These are phyloP conservation scores for Zaprionus africanus DNA, from an alignment of 1,140 invertebrate genomes.

Conservation along the genomic window DNA sequence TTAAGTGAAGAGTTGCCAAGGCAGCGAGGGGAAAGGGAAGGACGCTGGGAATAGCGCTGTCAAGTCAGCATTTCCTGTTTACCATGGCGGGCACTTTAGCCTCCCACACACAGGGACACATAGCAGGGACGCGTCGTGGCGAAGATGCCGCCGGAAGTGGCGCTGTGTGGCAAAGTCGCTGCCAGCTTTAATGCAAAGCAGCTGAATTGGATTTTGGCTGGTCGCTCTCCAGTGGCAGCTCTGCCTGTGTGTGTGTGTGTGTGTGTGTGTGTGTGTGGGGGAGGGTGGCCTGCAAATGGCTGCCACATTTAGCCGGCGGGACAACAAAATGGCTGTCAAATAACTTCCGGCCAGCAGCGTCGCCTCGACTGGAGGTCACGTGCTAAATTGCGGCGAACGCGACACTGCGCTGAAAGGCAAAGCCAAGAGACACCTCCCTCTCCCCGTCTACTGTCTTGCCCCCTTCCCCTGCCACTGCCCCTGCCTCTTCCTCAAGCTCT, in stretches of 20 bases:
- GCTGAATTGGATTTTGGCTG: conserved; percentile 38
- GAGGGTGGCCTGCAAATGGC: conserved; percentile 15
- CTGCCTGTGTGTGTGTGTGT: background rate
- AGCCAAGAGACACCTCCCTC: background rate
- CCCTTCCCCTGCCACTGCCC: no score
- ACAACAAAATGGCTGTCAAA: conserved; percentile 48
- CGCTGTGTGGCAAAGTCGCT: conserved; percentile 7
- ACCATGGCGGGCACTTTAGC: conserved; percentile 40
- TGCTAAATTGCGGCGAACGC: conserved; percentile 34
- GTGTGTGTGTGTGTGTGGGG: background rate
- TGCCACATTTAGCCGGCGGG: conserved; percentile 30
- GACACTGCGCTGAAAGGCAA: conserved; percentile 24
- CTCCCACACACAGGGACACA: background rate
- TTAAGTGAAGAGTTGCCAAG: conserved; percentile 37
- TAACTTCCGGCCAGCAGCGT: conserved; percentile 45
- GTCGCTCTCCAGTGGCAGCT: background rate
- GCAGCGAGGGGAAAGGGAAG: background rate
- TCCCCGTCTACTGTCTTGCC: background rate
- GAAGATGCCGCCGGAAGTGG: conserved; percentile 25
- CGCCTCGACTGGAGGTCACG: conserved; percentile 29
- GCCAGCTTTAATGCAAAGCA: conserved; percentile 46
- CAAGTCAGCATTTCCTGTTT: conserved; percentile 55
- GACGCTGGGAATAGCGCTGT: conserved; percentile 30
- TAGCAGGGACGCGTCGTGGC: conserved; percentile 4
- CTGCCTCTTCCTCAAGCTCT: no score